These are phyloP conservation scores for Eleginops maclovinus DNA, from an alignment of 2,113 vertebrate species.

Conservation along the genomic window DNA sequence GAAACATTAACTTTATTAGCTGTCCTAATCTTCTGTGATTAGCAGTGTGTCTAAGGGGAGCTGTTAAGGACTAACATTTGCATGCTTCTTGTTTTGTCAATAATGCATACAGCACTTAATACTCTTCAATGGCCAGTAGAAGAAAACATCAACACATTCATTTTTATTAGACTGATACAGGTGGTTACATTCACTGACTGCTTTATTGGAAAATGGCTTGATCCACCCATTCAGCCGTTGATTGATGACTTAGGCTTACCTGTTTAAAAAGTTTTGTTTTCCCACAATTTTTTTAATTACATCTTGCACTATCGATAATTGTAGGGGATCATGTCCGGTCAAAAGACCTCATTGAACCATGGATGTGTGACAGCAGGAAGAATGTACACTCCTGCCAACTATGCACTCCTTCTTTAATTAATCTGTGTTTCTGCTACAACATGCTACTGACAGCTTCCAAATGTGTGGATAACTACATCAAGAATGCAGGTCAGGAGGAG, in stretches of 20 bases:
- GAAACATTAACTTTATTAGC: slow-evolving; percentile 5
- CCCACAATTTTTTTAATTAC: background rate
- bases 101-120: slow-evolving; percentile 13
- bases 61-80: slow-evolving; percentile 8
- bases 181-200: background rate
- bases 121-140: background rate
- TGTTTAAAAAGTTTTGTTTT: no score
- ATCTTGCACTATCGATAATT: background rate
- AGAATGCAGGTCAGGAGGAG: slow-evolving; percentile 31
- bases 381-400: slow-evolving; percentile 1
- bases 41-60: slow-evolving; percentile 25
- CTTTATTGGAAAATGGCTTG: background rate
- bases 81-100: slow-evolving; percentile 42
- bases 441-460: slow-evolving; percentile 18
- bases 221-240: background rate
- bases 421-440: slow-evolving; percentile 13
- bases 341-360: background rate
- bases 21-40: slow-evolving; percentile 32
- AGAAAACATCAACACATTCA: background rate
- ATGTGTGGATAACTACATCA: slow-evolving; percentile 15
- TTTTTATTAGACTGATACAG: background rate
- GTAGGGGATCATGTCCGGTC: background rate
- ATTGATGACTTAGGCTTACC: background rate
- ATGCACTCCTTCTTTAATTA: slow-evolving; percentile 13
- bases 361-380: slow-evolving; percentile 15